Evolutionary conservation across 1,140 invertebrate species (phyloP), one percentile per base, ranked within the genome.

Genomic region (Aphis craccivora): DNA sequence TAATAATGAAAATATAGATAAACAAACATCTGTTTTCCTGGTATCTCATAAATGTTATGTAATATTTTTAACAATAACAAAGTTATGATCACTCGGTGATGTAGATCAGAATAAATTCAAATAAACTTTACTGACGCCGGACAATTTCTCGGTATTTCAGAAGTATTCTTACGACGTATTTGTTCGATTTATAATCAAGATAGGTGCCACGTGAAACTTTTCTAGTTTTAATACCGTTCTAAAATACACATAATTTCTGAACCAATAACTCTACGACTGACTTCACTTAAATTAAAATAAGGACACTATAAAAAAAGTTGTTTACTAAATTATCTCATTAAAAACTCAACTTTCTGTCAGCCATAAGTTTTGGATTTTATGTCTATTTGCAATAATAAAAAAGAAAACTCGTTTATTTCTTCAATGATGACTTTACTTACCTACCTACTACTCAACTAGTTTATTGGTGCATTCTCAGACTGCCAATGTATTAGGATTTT

Each of bases 1-100:
- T n/a, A 76, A 76, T 60, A n/a, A n/a, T 67, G 60, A 76, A n/a
- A 67, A 76, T n/a, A 76, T 76, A 76, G 30, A 76, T 76, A 76
- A n/a, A n/a, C 4, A n/a, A 5, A n/a, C 60, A 76, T n/a, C 30
- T 14, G 60, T 76, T 76, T 76, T 76, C 30, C n/a, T 14, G 30
- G 60, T 18, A n/a, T 76, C 14, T 76, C 60, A n/a, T n/a, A 76
- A 76, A n/a, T n/a, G 60, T 1, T n/a, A n/a, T 76, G 18, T 18
- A 35, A n/a, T 67, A n/a, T n/a, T 67, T n/a, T 67, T 67, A 76
- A 76, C n/a, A 76, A 76, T 76, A 76, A 76, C 0, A n/a, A 76
- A 76, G 60, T 35, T 76, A 18, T 18, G 60, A n/a, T 76, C 30
- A n/a, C 30, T 76, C 14, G 1, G 4, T n/a, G 30, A 4, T 67